Base-by-base conservation (phyloP, 1,140 invertebrate species). In the Drosophila repletoides region DNA sequence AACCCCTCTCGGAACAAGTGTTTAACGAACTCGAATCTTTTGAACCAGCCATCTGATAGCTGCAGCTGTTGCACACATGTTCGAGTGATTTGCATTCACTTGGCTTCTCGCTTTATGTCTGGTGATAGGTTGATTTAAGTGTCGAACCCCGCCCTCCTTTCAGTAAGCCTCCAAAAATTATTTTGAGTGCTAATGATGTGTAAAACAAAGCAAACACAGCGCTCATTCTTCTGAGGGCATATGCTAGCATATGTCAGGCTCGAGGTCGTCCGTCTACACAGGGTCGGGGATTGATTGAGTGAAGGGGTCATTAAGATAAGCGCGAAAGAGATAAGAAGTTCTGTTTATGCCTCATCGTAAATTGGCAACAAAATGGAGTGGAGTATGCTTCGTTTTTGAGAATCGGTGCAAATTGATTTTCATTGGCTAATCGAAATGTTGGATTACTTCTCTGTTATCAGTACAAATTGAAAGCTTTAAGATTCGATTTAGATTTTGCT, bases 61-160 rank as follows among this genome's bases (percentile, higher is more conserved):
- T 65, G 72, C 72, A 76, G 72, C 72, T 76, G 72, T 59, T 76
- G 65, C 65, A 75, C 72, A 76, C 59, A 76, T 76, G 72, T 76
- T 68, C 24, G 21, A 36, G 38, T 58, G 56, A 41, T 64, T 58
- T 68, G 55, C 58, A 69, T 76, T 55, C 48, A 26, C 21, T 34
- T 52, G 45, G 40, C 48, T 67, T 67, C 46, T 31, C 21, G 26
- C 34, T 41, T 49, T 34, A 72, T 60, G 28, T 34, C 14, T 7
- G 28, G 6, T 28, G 34, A 51, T 41, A 64, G 29, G 24, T 31
- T 51, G 26, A 41, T 55, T 49, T 29, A 26, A 26, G 24, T 33
- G n/a, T 21, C 26, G 17, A 3, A 5, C 38, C 36, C 21, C 29
- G 7, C 10, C 24, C 29, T 3, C 5, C 17, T 49, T 49, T 22